A percentile compares a stretch with the other conserved stretches of the same genome.
phyloP scores from a whole-genome alignment of 2,113 vertebrate species.

The Carettochelys insculpta region DNA sequence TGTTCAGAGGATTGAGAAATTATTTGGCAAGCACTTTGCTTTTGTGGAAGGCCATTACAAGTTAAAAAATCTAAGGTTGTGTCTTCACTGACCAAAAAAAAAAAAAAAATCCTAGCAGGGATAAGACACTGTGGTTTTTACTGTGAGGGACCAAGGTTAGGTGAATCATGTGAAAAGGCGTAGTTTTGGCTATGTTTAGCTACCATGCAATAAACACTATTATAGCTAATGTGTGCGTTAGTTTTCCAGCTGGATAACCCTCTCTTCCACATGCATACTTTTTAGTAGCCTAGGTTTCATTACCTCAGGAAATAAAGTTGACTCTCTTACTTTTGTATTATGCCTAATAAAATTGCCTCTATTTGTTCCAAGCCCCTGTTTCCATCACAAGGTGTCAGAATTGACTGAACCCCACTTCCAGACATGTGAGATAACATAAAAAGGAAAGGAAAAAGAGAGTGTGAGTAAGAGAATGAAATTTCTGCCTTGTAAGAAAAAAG shows the following conservation, averaged over 20 bases:
- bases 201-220: background rate
- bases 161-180: background rate
- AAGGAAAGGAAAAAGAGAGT: background rate
- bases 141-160: no score
- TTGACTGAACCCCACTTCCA: background rate
- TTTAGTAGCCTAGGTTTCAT: background rate
- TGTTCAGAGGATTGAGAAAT: background rate
- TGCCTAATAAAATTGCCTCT: background rate
- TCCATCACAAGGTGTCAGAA: background rate
- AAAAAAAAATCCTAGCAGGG: background rate
- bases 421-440: background rate
- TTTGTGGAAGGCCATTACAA: background rate
- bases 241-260: background rate
- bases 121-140: background rate
- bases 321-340: background rate
- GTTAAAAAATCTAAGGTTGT: no score
- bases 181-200: background rate
- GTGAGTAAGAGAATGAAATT: background rate
- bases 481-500: background rate
- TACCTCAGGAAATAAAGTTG: background rate
- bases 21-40: background rate
- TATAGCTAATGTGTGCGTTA: background rate
- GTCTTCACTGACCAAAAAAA: no score
- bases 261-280: background rate
- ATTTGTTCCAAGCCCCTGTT: background rate